Base-by-base conservation (phyloP, 1,140 invertebrate genomes). In the Eulimnadia texana region DNA sequence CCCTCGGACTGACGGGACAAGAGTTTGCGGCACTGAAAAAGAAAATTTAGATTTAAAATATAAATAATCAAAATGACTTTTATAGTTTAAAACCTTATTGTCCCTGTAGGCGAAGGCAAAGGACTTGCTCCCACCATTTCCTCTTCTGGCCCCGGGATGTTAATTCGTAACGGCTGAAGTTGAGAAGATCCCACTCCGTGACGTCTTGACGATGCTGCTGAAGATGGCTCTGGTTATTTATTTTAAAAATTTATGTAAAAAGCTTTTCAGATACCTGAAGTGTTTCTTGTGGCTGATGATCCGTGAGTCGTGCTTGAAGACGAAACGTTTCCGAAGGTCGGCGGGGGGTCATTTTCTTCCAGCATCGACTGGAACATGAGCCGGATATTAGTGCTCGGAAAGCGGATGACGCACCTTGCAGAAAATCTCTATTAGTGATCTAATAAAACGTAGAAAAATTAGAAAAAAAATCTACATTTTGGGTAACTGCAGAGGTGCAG, bases 361-460 rank as follows among this genome's bases (percentile, higher is more conserved):
- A 94, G 82, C 68, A 96, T 77, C 49, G 91, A 94, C 75, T 94
- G 88, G 76, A 97, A 97, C 71, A 86, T 80, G 64, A 98, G 82
- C 67, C 90, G 85, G 72, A 97, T 96, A 72, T 90, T 96, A 73
- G 93, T 98, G 73, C 92, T 96, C 51, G 94, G 93, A 77, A 98
- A 98, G 68, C 93, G 81, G 68, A 97, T 83, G 58, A 85, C 86
- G 76, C 92, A 96, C 71, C 92, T 97, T 83, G 64, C 66, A 69
- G 69, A 61, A 65, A 54, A n/a, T n/a, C n/a, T n/a, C n/a, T n/a
- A n/a, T 42, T 42, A 42, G 33, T 6, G 33, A 23, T 33, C 51
- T 27, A 33, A 61, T 52, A 50, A 19, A 20, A 61, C 25, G 23
- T 27, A 22, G 33, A 27, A 22, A 28, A 52, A n/a, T 16, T 27